Evolutionary conservation across 2,113 vertebrate species (phyloP).

Genomic region (Dendrocopos noguchii): DNA sequence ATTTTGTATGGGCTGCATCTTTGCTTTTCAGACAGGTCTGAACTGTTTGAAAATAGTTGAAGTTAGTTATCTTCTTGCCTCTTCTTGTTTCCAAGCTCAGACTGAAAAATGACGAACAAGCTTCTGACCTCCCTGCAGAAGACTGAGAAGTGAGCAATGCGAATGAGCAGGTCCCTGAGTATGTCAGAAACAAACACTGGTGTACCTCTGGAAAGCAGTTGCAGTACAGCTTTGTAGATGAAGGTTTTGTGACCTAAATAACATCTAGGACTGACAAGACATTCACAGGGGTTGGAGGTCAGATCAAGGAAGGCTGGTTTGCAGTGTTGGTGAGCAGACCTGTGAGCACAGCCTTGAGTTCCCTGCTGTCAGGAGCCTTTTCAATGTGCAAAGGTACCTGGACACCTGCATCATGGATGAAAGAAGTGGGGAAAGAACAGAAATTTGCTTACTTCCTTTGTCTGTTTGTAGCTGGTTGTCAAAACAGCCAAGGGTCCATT

Average conservation of each 20-base stretch:
- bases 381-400: neutral
- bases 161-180: neutral
- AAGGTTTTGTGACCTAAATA: neutral
- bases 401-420: neutral
- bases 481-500: neutral
- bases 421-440: neutral
- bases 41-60: neutral
- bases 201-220: neutral
- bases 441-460: neutral
- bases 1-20: neutral
- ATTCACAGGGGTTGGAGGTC: neutral
- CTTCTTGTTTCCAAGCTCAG: neutral
- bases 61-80: neutral
- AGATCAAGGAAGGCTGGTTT: neutral
- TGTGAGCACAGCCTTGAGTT: neutral
- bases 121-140: neutral
- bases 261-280: neutral
- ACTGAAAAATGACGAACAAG: neutral
- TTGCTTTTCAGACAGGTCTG: neutral
- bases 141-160: neutral
- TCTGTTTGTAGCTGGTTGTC: neutral
- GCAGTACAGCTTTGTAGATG: neutral
- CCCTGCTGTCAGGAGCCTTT: neutral
- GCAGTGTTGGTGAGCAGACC: neutral
- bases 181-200: neutral